These are phyloP conservation scores for Melopsittacus undulatus DNA, from an alignment of 2,797 vertebrate species.

Conservation along the genomic window DNA sequence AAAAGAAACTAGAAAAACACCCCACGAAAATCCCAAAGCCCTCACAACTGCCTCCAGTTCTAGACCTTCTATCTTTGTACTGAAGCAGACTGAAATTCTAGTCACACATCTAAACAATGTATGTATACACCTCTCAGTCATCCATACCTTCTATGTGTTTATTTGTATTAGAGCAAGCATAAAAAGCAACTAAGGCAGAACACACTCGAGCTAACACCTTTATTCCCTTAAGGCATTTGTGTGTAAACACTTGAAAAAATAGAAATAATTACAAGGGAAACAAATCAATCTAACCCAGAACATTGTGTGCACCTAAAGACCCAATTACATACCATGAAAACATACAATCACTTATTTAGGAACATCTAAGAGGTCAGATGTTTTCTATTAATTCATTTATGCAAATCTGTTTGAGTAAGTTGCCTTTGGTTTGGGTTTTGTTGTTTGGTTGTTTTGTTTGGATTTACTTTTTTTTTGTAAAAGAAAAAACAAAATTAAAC, in stretches of 20 bases:
- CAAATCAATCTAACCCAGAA: background rate
- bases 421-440: background rate
- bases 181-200: background rate
- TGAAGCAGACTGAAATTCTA: background rate
- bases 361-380: background rate
- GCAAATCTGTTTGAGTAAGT: background rate
- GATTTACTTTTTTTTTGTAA: too few relatives aligned
- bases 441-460: too few relatives aligned
- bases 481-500: background rate
- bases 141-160: background rate
- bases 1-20: background rate
- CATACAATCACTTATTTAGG: background rate
- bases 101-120: background rate
- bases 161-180: background rate
- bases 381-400: background rate
- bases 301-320: background rate
- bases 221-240: background rate
- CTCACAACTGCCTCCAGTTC: background rate
- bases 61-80: background rate
- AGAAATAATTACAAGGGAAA: background rate
- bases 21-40: background rate
- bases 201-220: background rate
- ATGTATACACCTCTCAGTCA: background rate
- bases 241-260: background rate
- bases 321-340: background rate